These are phyloP conservation scores for Alaudala cheleensis DNA, from an alignment of 2,113 vertebrate species.

Conservation along the genomic window DNA sequence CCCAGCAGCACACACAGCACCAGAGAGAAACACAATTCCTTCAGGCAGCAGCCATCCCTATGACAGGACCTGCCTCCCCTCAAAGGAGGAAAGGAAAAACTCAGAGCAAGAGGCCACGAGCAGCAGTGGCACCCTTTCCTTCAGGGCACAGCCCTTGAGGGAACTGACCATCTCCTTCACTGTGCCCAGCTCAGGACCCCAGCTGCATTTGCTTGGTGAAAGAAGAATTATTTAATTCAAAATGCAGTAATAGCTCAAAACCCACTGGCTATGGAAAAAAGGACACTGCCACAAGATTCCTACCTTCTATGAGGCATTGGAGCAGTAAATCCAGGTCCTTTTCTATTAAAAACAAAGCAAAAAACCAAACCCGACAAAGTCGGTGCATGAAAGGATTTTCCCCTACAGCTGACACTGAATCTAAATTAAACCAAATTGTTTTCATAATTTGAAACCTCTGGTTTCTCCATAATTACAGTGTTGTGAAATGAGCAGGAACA, in stretches of 20 bases:
- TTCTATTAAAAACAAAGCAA: background rate
- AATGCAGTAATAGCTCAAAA: background rate
- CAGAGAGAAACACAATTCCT: background rate
- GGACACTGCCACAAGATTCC: background rate
- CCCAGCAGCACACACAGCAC: rapidly evolving
- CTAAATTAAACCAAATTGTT: conserved; percentile 36
- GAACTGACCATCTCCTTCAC: rapidly evolving
- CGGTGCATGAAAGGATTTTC: background rate
- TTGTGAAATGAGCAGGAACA: conserved; percentile 48
- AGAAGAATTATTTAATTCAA: background rate
- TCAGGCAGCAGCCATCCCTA: background rate
- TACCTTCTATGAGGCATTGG: background rate
- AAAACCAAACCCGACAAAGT: background rate
- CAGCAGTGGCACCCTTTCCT: background rate
- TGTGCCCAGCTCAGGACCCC: background rate
- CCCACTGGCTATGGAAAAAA: background rate
- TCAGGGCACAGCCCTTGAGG: rapidly evolving
- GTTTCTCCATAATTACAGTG: conserved; percentile 32
- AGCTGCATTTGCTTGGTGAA: background rate
- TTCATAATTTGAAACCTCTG: conserved; percentile 29
- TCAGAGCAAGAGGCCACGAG: rapidly evolving
- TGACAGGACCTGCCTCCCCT: rapidly evolving
- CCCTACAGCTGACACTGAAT: background rate
- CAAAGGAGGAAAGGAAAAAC: background rate
- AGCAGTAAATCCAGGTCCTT: background rate